Evolutionary conservation across 1,140 invertebrate genomes (phyloP).

Genomic region (Euura saliciscinereae): DNA sequence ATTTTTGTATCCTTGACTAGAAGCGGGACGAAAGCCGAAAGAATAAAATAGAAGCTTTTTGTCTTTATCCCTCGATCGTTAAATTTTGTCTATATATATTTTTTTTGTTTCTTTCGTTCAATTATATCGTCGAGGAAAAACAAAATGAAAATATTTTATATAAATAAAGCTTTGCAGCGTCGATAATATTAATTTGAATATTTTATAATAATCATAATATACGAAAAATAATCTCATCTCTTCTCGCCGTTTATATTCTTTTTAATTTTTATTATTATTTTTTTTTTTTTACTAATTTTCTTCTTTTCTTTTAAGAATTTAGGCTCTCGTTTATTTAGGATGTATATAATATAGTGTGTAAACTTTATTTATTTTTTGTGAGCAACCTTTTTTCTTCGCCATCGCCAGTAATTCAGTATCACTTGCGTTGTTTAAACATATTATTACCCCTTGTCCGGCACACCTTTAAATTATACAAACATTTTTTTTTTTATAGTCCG

Average conservation of each 20-base stretch:
- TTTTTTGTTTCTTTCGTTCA: not conserved
- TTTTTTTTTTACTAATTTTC: not conserved
- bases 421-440: not conserved
- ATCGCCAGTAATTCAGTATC: not conserved
- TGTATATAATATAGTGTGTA: not conserved
- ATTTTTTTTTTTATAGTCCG: too few relatives aligned
- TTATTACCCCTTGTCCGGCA: too few relatives aligned
- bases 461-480: too few relatives aligned
- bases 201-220: not conserved
- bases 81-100: not conserved
- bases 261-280: not conserved
- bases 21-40: conserved; percentile 19
- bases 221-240: conserved; percentile 3
- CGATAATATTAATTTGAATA: not conserved
- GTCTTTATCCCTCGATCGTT: too few relatives aligned
- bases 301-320: not conserved
- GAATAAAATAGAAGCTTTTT: conserved; percentile 10
- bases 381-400: not conserved
- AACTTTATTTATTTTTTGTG: not conserved
- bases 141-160: not conserved
- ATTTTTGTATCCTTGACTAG: conserved; percentile 12
- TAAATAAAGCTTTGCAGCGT: conserved; percentile 1
- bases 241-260: not conserved
- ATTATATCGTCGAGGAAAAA: not conserved
- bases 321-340: not conserved